phyloP scores from a whole-genome alignment of 2,888 invertebrate genomes.

The Platycheirus albimanus region DNA sequence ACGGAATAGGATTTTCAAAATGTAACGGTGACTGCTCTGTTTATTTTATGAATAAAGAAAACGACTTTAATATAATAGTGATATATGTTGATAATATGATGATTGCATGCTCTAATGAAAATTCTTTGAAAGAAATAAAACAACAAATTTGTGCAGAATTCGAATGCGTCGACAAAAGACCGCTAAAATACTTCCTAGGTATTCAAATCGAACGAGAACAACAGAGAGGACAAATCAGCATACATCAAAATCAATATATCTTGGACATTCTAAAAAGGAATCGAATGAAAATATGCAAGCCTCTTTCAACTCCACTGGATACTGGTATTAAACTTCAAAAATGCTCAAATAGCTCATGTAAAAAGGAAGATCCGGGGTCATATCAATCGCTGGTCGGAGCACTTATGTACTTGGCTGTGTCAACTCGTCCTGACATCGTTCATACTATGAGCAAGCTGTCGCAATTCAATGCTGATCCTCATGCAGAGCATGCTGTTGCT shows the following conservation, averaged over 20 bases:
- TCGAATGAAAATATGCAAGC: slow-evolving; percentile 52
- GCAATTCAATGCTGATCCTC: slow-evolving; percentile 54
- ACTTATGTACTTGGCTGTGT: slow-evolving; percentile 36
- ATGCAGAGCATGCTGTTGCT: slow-evolving; percentile 26
- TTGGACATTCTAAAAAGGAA: slow-evolving; percentile 18
- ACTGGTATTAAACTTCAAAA: slow-evolving; percentile 25
- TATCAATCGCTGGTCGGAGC: slow-evolving; percentile 57
- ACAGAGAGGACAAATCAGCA: slow-evolving; percentile 25
- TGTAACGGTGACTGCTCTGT: slow-evolving; percentile 32
- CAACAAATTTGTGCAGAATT: background rate
- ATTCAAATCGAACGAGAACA: slow-evolving; percentile 51
- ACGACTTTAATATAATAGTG: background rate
- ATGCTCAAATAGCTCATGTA: slow-evolving; percentile 5
- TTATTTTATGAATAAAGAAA: background rate
- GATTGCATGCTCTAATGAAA: no score
- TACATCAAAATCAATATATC: slow-evolving; percentile 41
- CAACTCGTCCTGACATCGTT: slow-evolving; percentile 55
- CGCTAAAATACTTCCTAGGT: slow-evolving; percentile 37
- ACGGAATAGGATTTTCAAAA: slow-evolving; percentile 5
- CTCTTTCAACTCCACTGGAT: slow-evolving; percentile 42
- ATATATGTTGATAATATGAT: no score
- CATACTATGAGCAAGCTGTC: slow-evolving; percentile 43
- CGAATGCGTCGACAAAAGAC: background rate
- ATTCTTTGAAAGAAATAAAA: background rate
- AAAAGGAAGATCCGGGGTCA: background rate